Percentiles rank a stretch among this genome's conserved stretches.
phyloP scores from a whole-genome alignment of 2,888 invertebrate genomes.

The Timandra comae region DNA sequence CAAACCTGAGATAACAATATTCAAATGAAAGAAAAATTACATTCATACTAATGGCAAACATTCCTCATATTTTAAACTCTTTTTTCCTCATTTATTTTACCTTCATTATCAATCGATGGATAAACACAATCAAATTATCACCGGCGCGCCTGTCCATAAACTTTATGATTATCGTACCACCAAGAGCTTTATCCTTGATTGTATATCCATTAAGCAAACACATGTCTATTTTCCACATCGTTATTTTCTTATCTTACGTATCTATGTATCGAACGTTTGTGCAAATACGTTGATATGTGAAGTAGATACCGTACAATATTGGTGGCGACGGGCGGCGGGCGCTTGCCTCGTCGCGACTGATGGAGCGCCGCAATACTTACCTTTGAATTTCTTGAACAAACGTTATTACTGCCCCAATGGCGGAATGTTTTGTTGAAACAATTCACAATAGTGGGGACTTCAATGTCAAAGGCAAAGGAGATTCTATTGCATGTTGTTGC shows the following conservation, averaged over 20 bases:
- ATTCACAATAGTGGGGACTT: slow-evolving; percentile 63
- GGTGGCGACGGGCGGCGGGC: slow-evolving; percentile 37
- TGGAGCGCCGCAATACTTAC: slow-evolving; percentile 54
- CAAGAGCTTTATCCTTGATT: no score
- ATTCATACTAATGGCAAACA: no score
- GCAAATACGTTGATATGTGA: slow-evolving; percentile 29
- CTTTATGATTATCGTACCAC: no score
- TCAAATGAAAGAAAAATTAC: no score
- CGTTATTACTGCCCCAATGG: slow-evolving; percentile 66
- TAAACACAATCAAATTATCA: no score
- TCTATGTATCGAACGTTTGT: slow-evolving; percentile 35
- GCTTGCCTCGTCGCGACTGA: slow-evolving; percentile 36
- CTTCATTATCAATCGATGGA: no score
- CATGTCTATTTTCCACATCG: slow-evolving; percentile 6
- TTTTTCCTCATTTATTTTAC: no score
- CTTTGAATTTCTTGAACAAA: slow-evolving; percentile 70
- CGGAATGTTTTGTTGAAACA: slow-evolving; percentile 61
- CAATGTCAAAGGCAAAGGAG: slow-evolving; percentile 61
- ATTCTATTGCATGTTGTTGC: slow-evolving; percentile 41
- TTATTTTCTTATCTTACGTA: slow-evolving; percentile 28
- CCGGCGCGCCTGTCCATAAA: no score
- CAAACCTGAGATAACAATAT: no score
- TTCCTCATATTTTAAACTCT: no score
- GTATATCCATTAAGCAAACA: no score
- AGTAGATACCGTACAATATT: slow-evolving; percentile 34